Evolutionary conservation across 2,797 vertebrate genomes (phyloP).

Genomic region (Enteromius viviparus): DNA sequence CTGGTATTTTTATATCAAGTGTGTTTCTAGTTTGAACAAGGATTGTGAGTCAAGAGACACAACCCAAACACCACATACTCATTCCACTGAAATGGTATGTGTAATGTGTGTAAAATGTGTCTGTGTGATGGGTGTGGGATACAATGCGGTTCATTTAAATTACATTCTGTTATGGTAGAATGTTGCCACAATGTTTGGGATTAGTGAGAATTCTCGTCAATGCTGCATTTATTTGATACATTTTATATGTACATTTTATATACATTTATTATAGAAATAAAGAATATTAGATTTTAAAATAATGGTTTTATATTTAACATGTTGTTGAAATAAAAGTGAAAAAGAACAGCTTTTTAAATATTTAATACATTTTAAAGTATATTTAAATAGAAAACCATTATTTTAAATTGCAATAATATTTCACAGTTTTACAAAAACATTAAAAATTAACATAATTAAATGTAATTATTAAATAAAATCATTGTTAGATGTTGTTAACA

Average conservation of each 20-base stretch:
- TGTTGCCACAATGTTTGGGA: neutral
- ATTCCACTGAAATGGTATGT: constrained; percentile 50
- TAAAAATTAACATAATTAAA: neutral
- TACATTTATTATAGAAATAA: too few species aligned
- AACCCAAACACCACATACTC: constrained; percentile 44
- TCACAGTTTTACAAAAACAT: neutral
- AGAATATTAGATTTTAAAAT: too few species aligned
- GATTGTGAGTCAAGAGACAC: neutral
- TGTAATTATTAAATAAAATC: neutral
- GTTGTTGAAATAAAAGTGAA: neutral
- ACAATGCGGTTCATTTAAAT: constrained; percentile 32
- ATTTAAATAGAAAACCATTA: neutral
- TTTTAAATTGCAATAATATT: neutral
- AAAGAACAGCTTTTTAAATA: neutral
- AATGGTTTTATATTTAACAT: too few species aligned
- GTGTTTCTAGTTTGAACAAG: neutral
- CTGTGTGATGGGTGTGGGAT: constrained; percentile 37
- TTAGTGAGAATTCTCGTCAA: neutral
- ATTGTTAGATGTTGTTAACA: too few species aligned
- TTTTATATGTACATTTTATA: too few species aligned
- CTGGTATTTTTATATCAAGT: neutral
- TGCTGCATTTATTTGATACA: neutral
- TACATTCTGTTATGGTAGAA: neutral
- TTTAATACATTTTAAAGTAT: neutral
- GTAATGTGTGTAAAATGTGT: constrained; percentile 39